Conservation (phyloP, 1,140 invertebrate genomes). For the Penaeus japonicus region DNA sequence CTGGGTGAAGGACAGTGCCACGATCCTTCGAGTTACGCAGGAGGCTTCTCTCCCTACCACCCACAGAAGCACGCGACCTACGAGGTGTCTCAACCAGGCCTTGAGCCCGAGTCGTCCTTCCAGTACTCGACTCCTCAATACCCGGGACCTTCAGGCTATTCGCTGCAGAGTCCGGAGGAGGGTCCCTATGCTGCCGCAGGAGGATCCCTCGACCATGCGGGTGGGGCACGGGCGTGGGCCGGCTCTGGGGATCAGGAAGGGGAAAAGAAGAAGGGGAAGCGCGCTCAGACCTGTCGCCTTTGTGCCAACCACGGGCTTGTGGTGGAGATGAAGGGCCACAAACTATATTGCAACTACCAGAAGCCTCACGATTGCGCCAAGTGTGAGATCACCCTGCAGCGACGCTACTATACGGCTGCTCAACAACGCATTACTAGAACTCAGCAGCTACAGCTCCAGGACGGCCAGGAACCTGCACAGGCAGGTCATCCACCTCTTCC, state of each 20-base stretch:
- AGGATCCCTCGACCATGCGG: neutral
- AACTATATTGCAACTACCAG: neutral
- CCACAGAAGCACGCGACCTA: neutral
- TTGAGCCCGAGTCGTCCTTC: neutral
- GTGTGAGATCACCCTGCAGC: neutral
- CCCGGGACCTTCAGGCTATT: neutral
- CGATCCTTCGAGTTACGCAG: neutral
- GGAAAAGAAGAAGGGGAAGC: neutral
- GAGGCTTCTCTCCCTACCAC: neutral
- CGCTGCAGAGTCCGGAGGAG: neutral
- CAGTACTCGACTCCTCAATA: neutral
- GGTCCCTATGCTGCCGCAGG: neutral
- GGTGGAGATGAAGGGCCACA: neutral
- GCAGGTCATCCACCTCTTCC: neutral
- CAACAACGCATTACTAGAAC: neutral
- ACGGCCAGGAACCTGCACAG: neutral
- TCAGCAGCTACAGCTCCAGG: neutral
- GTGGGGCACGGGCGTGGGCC: neutral
- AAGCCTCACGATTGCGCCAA: neutral
- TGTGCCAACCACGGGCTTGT: neutral
- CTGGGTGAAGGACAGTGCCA: neutral
- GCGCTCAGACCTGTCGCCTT: neutral
- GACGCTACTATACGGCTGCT: neutral
- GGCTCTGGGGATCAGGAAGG: too few species aligned
- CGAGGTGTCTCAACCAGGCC: neutral